These are phyloP conservation scores for Lampris megalopsis DNA, from an alignment of 2,113 vertebrate genomes.

Conservation along the genomic window DNA sequence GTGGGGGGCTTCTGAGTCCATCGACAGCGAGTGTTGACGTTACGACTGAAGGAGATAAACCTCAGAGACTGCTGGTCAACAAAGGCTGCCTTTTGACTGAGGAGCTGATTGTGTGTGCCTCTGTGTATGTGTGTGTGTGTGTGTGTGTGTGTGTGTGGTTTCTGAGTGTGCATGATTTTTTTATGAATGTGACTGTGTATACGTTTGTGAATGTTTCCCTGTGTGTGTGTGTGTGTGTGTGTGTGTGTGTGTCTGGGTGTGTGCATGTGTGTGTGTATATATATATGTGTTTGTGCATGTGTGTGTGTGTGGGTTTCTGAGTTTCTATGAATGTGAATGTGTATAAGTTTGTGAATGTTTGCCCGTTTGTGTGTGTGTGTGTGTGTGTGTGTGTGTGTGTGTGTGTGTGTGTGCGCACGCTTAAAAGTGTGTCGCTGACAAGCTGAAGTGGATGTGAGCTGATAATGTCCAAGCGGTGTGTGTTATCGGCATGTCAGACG, in stretches of 20 bases:
- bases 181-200: too few species aligned
- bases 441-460: conserved; percentile 40
- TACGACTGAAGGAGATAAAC: conserved; percentile 73
- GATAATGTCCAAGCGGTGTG: conserved; percentile 47
- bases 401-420: conserved; percentile 27
- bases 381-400: conserved; percentile 5
- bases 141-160: too few species aligned
- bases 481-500: conserved; percentile 58
- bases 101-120: conserved; percentile 34
- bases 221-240: too few species aligned
- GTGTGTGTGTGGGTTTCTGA: too few species aligned
- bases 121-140: conserved; percentile 7
- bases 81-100: conserved; percentile 58
- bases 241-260: too few species aligned
- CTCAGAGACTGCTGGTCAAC: conserved; percentile 66
- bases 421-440: conserved; percentile 53
- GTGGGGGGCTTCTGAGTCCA: conserved; percentile 65
- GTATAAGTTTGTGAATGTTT: too few species aligned
- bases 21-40: conserved; percentile 77
- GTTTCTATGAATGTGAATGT: too few species aligned
- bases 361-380: conserved; percentile 13
- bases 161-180: too few species aligned
- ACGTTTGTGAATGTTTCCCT: too few species aligned
- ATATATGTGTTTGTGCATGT: too few species aligned
- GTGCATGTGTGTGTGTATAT: too few species aligned